Evolutionary conservation across 2,797 vertebrate genomes (phyloP).

Genomic region (Dicrostonyx torquatus): DNA sequence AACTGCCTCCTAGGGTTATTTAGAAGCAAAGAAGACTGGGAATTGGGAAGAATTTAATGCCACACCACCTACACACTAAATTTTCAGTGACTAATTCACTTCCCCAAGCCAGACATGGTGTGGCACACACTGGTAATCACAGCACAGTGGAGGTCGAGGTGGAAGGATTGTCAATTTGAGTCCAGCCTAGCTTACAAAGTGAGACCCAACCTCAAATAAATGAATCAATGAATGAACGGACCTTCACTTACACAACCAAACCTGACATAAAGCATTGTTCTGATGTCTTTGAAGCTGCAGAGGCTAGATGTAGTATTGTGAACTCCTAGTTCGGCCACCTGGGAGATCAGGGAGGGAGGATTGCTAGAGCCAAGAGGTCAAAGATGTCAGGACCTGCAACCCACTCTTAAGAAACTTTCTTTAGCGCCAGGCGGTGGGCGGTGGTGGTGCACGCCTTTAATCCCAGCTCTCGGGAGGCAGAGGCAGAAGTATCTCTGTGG

Average conservation of each 20-base stretch:
- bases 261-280: neutral
- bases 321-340: neutral
- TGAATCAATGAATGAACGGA: neutral
- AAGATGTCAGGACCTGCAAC: neutral
- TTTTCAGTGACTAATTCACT: neutral
- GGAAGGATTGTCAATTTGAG: neutral
- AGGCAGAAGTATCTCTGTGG: too few species aligned
- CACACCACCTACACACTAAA: neutral
- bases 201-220: neutral
- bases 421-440: neutral
- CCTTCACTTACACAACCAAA: neutral
- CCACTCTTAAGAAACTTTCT: neutral
- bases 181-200: neutral
- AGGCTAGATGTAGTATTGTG: neutral
- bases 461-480: too few species aligned
- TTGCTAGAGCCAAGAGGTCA: neutral
- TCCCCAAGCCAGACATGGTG: neutral
- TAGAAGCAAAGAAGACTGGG: neutral
- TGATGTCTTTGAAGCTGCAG: neutral
- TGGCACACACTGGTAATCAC: neutral
- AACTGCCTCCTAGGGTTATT: neutral
- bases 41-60: neutral
- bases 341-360: neutral
- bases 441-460: too few species aligned
- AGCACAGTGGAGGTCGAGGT: neutral